Evolutionary conservation across 2,113 vertebrate genomes (phyloP), one percentile per base, ranked within the genome.

Genomic region (Elaphurus davidianus): DNA sequence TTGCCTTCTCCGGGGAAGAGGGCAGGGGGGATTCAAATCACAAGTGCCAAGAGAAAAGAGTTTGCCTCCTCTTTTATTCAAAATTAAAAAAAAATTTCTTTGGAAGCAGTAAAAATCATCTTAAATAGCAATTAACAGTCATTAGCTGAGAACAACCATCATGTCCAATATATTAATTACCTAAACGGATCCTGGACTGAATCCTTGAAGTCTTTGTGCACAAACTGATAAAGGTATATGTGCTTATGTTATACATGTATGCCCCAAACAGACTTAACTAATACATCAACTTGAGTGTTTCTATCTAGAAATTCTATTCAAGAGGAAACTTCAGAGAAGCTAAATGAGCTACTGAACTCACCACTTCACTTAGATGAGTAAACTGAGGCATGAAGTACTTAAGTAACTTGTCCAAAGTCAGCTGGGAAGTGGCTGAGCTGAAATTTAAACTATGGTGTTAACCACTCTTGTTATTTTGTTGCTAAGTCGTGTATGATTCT

Each of bases 11-110:
- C 12, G 47, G 40, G 59, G 33, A 83, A 85, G 52, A 71, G 23
- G 28, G 19, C 0, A 9, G 54, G 43, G 83, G 86, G 30, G 33
- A 95, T 55, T 97, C 50, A 86, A 89, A 86, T 87, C 87, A 86
- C 54, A 27, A 93, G 28, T 14, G 33, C 79, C 33, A 90, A 76
- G 14, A 17, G 15, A 84, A 87, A 91, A 30, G 23, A 91, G 33
- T 78, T 88, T 57, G 27, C 19, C 55, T 95, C 94, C 94, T 85
- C 54, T 94, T 90, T 83, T n/a, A 64, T 89, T 89, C 81, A 96
- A 74, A 47, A 36, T 86, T 55, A 71, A 47, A 84, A 47, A 84
- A 84, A 67, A 71, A 79, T 76, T 83, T 96, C 55, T 94, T 96
- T 98, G 60, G 47, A 95, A 93, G 82, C 30, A 91, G 50, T 71